Evolutionary conservation across 2,888 invertebrate species (phyloP), one percentile per base, ranked within the genome.

Genomic region (Pyrgus malvae): DNA sequence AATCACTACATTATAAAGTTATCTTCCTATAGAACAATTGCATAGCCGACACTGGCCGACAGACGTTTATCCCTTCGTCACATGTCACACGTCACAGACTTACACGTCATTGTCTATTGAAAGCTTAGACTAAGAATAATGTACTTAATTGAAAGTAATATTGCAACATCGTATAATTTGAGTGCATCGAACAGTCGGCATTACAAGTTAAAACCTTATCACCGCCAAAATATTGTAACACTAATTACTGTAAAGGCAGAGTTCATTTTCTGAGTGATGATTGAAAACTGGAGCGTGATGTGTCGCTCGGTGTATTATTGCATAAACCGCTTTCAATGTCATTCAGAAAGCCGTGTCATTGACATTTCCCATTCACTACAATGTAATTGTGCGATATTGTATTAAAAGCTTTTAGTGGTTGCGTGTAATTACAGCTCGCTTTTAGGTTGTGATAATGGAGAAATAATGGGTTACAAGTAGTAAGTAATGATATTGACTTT

Each of bases 331-430:
- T 35, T 57, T 53, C 66, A 67, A 68, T 65, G 63, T 63, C 64
- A 63, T 62, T 53, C 62, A 66, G 64, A 65, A 63, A 62, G 62
- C 61, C 11, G 59, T 66, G 70, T 72, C 70, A 70, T 68, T 72
- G 70, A 70, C 70, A 64, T 66, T 58, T 58, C 49, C 67, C 72
- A 67, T 66, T 72, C 70, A 69, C 68, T 65, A 23, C 41, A 42
- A 49, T 49, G 49, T 40, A 31, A 49, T 49, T 44, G 46, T 46
- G 27, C 56, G 60, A 64, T 66, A 58, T 59, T 65, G 66, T 65
- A 63, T 50, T 51, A 56, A 56, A 63, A 63, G 67, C 70, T 70
- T 69, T 67, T 63, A 68, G 63, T 59, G 33, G 45, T 58, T 23
- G n/a, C 63, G 56, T 57, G 57, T 55, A 41, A 45, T 35, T 41